Base-by-base conservation (phyloP, 2,797 vertebrate genomes). In the Tenualosa ilisha region DNA sequence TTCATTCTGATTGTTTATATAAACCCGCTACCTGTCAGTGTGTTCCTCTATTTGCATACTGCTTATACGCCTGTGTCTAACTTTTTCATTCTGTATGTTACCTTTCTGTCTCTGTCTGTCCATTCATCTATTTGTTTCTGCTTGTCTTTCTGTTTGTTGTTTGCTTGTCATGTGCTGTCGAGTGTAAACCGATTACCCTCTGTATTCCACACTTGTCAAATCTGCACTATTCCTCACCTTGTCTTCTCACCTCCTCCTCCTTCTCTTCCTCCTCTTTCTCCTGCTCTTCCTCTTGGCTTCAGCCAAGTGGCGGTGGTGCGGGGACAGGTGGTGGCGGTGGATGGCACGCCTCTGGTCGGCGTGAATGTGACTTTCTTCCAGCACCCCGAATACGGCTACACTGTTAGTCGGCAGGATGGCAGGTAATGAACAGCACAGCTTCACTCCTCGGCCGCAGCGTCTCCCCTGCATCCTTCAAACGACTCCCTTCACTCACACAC, bases 321-420 rank as follows among this genome's bases (percentile, higher is more conserved):
- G 81, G 98, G 98, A 20, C 97, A 97, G 88, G 96, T 99, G 11
- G 94, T 94, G 12, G 95, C 98, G 13, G 54, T 96, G 26, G 98
- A 99, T 2, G 97, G 97, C 86, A 97, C 97, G 0, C 97, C 98
- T 82, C 92, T 99, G 85, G 98, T 99, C 26, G 98, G 98, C 31
- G 98, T 99, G 84, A 99, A 99, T 50, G 96, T 99, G 92, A 97
- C 97, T 88, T 99, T 99, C 93, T 95, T 97, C 13, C 96, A 98
- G 89, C 97, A 97, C 91, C 95, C 94, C 3, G 97, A 98, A 89
- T 98, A 97, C 0, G 98, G 98, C 15, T 98, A 96, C 92, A 99
- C 97, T 31, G 95, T 98, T 94, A 99, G 97, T 56, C 95, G 98
- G 12, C 97, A 99, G 91, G 98, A 99, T 86, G 98, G 98, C 89